Conservation (phyloP, 53 echinoderm and acorn worm genomes). For the Arbacia lixula region DNA sequence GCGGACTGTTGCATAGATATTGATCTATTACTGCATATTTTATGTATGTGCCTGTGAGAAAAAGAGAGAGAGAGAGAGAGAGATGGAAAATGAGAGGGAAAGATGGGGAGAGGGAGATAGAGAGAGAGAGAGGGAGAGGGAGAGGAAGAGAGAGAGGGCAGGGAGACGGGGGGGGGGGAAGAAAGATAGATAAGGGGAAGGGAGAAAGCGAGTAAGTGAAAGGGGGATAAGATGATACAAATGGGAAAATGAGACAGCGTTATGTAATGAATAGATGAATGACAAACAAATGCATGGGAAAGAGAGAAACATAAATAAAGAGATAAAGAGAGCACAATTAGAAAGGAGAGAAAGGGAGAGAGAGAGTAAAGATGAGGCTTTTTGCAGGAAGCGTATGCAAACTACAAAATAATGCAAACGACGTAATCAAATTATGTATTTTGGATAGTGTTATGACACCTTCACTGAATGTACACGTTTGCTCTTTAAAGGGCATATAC, state of each 20-base stretch:
- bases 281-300: not conserved
- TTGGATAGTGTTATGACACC: too few species aligned
- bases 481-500: too few species aligned
- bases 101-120: not conserved
- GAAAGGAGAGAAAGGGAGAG: not conserved
- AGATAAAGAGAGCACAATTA: not conserved
- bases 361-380: too few species aligned
- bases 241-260: not conserved
- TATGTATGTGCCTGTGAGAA: not conserved
- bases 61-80: not conserved
- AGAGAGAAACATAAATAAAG: not conserved
- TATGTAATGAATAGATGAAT: not conserved
- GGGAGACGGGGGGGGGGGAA: not conserved
- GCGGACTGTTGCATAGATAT: too few species aligned
- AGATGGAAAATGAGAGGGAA: not conserved
- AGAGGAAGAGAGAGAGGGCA: slow-evolving; percentile 12
- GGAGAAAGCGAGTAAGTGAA: not conserved
- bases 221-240: not conserved
- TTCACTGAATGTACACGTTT: too few species aligned
- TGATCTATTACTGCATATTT: too few species aligned
- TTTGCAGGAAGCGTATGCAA: too few species aligned
- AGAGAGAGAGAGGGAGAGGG: not conserved
- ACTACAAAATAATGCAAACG: too few species aligned
- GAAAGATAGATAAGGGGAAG: not conserved
- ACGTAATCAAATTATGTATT: too few species aligned